Evolutionary conservation across 2,113 vertebrate genomes (phyloP).

Genomic region (Channa argus): DNA sequence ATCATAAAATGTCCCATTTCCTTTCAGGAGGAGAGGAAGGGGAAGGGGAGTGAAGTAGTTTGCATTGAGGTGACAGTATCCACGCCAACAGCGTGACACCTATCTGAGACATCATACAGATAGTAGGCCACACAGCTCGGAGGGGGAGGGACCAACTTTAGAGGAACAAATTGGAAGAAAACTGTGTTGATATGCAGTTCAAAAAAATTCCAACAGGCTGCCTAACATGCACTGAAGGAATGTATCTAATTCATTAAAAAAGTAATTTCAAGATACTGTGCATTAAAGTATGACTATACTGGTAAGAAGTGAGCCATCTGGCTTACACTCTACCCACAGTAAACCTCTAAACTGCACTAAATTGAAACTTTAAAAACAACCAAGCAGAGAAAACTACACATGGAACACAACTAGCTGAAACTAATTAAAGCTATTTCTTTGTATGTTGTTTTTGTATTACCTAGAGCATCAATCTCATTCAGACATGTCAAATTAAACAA

Average conservation of each 20-base stretch:
- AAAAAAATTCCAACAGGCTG: slow-evolving; percentile 1
- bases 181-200: neutral
- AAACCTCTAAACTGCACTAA: neutral
- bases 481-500: too few species aligned
- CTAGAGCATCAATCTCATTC: too few species aligned
- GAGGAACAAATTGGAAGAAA: slow-evolving; percentile 34
- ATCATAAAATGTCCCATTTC: neutral
- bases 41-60: slow-evolving; percentile 41
- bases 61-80: slow-evolving; percentile 49
- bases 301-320: neutral
- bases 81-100: slow-evolving; percentile 58
- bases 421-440: too few species aligned
- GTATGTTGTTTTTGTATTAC: too few species aligned
- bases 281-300: neutral
- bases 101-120: slow-evolving; percentile 55
- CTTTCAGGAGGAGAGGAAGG: slow-evolving; percentile 37
- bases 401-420: too few species aligned
- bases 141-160: neutral
- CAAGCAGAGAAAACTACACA: neutral
- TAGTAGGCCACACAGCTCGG: slow-evolving; percentile 38
- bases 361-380: neutral
- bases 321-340: neutral
- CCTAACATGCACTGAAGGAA: neutral
- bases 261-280: too few species aligned
- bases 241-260: too few species aligned